phyloP scores from a whole-genome alignment of 2,113 vertebrate species.

The Dendrocopos noguchii region DNA sequence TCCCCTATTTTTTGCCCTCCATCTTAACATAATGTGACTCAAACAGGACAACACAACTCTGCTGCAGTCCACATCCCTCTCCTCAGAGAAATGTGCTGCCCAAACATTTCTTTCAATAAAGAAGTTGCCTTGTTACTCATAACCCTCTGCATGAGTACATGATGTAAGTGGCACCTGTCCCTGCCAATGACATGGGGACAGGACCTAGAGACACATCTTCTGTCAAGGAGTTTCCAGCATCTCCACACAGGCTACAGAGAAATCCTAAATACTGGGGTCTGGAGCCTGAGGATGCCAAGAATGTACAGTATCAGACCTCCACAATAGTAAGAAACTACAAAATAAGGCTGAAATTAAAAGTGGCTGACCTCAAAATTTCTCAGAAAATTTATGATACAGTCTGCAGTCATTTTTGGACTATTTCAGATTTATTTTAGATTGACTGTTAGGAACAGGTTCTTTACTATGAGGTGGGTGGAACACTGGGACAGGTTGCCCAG shows the following conservation, averaged over 20 bases:
- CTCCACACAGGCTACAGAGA: neutral
- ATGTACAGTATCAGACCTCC: neutral
- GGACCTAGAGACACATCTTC: neutral
- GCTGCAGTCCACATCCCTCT: neutral
- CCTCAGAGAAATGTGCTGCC: neutral
- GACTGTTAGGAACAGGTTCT: too few relatives aligned
- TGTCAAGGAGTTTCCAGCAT: neutral
- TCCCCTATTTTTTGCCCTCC: neutral
- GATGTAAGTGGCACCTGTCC: neutral
- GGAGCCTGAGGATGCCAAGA: neutral
- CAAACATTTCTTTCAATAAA: neutral
- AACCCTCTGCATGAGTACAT: accelerated
- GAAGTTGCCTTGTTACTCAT: neutral
- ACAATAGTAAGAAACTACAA: neutral
- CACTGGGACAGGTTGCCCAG: too few relatives aligned
- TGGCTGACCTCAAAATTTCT: neutral
- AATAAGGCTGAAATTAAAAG: neutral
- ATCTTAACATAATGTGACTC: accelerated
- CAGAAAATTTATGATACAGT: neutral
- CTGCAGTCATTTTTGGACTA: neutral
- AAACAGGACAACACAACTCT: neutral
- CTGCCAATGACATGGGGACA: neutral
- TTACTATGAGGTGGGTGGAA: too few relatives aligned
- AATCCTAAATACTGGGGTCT: neutral
- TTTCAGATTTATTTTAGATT: neutral